Evolutionary conservation across 2,113 vertebrate species (phyloP).

Genomic region (Hippocampus zosterae): DNA sequence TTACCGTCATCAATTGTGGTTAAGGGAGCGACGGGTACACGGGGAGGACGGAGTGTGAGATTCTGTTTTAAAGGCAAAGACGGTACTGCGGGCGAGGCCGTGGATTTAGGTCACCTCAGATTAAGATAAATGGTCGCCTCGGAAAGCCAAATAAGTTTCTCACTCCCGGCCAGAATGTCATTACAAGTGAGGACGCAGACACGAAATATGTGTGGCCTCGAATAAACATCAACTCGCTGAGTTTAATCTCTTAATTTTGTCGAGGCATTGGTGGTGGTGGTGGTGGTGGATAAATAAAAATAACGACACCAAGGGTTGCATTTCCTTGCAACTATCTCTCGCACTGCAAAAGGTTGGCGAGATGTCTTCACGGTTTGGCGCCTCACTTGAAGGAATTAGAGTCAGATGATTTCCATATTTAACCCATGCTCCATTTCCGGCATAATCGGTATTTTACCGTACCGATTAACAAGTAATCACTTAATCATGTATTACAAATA

Average conservation of each 20-base stretch:
- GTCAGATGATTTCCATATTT: conserved; percentile 54
- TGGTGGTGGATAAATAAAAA: too few relatives aligned
- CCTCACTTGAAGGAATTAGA: conserved; percentile 52
- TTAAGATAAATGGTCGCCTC: conserved; percentile 75
- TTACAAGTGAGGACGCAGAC: conserved; percentile 51
- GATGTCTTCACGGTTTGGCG: conserved; percentile 29
- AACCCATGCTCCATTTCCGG: conserved; percentile 56
- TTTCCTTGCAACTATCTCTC: conserved; percentile 13
- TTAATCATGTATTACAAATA: conserved; percentile 71
- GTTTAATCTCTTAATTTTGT: conserved; percentile 62
- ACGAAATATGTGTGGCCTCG: conserved; percentile 25
- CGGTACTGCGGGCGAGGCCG: conserved; percentile 60
- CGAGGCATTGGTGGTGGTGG: conserved; percentile 1
- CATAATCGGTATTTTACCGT: conserved; percentile 61
- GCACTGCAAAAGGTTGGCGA: conserved; percentile 28
- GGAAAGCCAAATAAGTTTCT: conserved; percentile 60
- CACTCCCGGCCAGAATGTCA: conserved; percentile 54
- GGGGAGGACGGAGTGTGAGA: conserved; percentile 65
- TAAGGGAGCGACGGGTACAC: conserved; percentile 70
- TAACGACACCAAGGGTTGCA: conserved; percentile 17
- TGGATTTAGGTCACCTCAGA: conserved; percentile 74
- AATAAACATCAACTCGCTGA: conserved; percentile 39
- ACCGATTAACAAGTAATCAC: conserved; percentile 65
- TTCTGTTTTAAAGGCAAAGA: conserved; percentile 66
- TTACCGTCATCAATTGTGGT: conserved; percentile 80